Conservation (phyloP, 2,888 invertebrate species). For the Escarpia spicata region DNA sequence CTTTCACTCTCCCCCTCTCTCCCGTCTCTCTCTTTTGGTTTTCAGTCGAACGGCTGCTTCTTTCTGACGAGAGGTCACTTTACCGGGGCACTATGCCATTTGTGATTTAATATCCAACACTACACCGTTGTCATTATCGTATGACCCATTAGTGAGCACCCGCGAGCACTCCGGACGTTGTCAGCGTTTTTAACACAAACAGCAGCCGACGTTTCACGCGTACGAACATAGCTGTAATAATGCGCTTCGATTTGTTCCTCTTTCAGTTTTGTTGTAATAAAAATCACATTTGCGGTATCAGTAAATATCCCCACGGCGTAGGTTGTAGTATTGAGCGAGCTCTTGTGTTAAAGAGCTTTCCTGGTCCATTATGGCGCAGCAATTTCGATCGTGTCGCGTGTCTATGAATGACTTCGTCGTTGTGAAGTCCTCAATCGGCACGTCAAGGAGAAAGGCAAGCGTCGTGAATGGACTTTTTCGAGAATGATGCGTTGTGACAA, state of each 20-base stretch:
- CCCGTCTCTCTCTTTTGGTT: no score
- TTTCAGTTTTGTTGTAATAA: neutral
- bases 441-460: neutral
- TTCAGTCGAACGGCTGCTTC: neutral
- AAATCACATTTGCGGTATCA: neutral
- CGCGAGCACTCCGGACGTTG: neutral
- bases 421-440: neutral
- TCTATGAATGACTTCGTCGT: neutral
- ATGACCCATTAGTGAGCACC: neutral
- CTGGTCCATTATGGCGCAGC: neutral
- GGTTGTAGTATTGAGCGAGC: neutral
- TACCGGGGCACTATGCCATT: neutral
- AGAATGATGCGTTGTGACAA: neutral
- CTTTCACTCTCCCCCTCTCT: no score
- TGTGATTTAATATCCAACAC: neutral
- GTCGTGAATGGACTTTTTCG: neutral
- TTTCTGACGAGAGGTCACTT: neutral
- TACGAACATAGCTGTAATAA: neutral
- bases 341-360: constrained; percentile 8
- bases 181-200: neutral
- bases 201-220: neutral
- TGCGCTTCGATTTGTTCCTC: neutral
- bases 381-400: neutral
- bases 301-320: neutral
- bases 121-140: neutral